Percentiles rank a stretch among this genome's conserved stretches.
phyloP scores from a whole-genome alignment of 2,888 invertebrate species.

The Sphaerophoria rueppellii region DNA sequence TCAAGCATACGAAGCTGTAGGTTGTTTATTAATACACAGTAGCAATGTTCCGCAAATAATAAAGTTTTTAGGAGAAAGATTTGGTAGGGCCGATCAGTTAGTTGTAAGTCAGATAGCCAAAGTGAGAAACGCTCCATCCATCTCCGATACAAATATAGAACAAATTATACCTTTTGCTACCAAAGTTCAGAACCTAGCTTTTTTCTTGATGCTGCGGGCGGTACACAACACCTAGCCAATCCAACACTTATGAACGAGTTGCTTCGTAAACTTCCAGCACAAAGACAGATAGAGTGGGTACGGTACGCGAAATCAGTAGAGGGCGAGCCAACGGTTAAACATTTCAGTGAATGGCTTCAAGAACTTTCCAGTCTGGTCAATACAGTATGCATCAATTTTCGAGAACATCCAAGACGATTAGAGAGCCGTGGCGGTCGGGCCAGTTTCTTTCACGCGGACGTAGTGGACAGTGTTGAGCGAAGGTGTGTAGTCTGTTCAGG shows the following conservation, averaged over 20 bases:
- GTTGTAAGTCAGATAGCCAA: slow-evolving; percentile 7
- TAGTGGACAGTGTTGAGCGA: not conserved
- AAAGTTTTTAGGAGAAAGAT: not conserved
- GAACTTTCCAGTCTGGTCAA: slow-evolving; percentile 40
- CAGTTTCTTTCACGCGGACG: slow-evolving; percentile 23
- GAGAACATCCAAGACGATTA: not conserved
- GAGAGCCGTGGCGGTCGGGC: not conserved
- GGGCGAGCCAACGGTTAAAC: slow-evolving; percentile 33
- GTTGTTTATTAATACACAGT: not conserved
- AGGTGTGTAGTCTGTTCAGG: too few species aligned
- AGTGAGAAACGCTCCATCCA: not conserved
- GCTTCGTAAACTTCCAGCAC: not conserved
- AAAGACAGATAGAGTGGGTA: slow-evolving; percentile 52
- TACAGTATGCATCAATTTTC: slow-evolving; percentile 6
- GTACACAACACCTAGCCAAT: not conserved
- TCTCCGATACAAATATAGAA: not conserved
- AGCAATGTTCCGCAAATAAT: slow-evolving; percentile 10
- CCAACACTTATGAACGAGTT: not conserved
- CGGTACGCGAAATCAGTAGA: slow-evolving; percentile 17
- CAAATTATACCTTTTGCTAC: not conserved
- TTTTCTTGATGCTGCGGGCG: not conserved
- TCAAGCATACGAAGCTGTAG: slow-evolving; percentile 1
- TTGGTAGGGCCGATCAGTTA: slow-evolving; percentile 3
- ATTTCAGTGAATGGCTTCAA: slow-evolving; percentile 61
- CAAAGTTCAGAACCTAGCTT: slow-evolving; percentile 7